Percentiles rank a stretch among this genome's conserved stretches.
phyloP scores from a whole-genome alignment of 2,113 vertebrate genomes.

The Psittacula cyanocephala region DNA sequence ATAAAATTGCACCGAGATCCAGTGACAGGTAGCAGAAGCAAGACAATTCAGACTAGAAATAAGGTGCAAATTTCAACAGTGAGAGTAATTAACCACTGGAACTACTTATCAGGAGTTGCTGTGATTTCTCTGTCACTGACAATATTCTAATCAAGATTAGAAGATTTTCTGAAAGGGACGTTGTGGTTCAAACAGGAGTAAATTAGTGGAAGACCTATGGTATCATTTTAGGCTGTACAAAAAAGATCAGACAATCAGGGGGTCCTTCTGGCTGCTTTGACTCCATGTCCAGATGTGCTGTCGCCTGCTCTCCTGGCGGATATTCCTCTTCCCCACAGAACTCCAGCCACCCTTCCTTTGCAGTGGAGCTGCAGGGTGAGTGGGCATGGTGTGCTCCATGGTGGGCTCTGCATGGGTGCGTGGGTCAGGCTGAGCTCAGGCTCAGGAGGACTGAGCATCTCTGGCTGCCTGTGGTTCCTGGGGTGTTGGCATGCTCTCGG shows the following conservation, averaged over 20 bases:
- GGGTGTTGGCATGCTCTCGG: fast-evolving
- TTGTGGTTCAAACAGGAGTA: background rate
- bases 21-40: background rate
- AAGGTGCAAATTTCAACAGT: background rate
- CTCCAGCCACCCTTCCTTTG: fast-evolving
- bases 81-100: slow-evolving; percentile 1
- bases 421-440: background rate
- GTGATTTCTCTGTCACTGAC: background rate
- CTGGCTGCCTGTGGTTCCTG: fast-evolving
- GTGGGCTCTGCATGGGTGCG: fast-evolving
- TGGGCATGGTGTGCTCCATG: fast-evolving
- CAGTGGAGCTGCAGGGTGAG: fast-evolving
- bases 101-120: background rate
- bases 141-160: background rate
- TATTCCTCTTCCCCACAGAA: background rate
- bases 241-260: background rate
- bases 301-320: fast-evolving
- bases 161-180: background rate
- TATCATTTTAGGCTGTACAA: background rate
- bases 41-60: background rate
- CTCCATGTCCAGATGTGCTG: background rate
- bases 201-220: background rate
- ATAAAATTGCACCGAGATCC: background rate
- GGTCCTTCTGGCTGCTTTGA: background rate
- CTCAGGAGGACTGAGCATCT: fast-evolving